These are phyloP conservation scores for Micromussa lordhowensis DNA, from an alignment of 92 coral and sea anemone species.

Conservation along the genomic window DNA sequence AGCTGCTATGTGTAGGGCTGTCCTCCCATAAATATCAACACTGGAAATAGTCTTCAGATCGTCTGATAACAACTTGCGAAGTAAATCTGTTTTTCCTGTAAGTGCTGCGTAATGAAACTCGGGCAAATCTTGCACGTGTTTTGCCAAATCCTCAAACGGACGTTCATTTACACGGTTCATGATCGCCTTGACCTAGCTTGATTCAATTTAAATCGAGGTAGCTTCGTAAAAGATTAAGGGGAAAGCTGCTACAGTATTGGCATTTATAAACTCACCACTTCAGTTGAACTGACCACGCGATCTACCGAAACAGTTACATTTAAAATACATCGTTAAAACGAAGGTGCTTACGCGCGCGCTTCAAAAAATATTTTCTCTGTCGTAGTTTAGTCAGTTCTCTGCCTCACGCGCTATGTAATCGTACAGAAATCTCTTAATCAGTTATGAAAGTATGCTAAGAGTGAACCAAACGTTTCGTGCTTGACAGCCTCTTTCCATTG, in stretches of 20 bases:
- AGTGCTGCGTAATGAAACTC: conserved; percentile 22
- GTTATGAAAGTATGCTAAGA: no score
- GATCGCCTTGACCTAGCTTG: background rate
- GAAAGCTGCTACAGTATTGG: background rate
- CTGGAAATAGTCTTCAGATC: background rate
- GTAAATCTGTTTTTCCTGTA: conserved; percentile 11
- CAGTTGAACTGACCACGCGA: background rate
- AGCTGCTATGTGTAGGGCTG: conserved; percentile 54
- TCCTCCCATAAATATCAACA: conserved; percentile 55
- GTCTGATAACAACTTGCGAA: conserved; percentile 1
- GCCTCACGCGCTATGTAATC: no score
- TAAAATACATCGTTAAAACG: background rate
- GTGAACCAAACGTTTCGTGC: no score
- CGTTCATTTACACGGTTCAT: background rate
- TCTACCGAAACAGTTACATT: background rate
- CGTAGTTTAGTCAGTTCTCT: no score
- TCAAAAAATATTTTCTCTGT: background rate
- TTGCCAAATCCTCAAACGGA: conserved; percentile 9
- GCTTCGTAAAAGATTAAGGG: background rate
- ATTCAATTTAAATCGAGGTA: background rate
- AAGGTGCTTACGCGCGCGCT: background rate
- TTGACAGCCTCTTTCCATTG: no score
- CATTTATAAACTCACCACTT: background rate
- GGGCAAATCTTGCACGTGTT: conserved; percentile 22
- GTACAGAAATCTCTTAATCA: no score